Conservation (phyloP, 2,113 vertebrate species). For the Chloropsis cyanopogon region DNA sequence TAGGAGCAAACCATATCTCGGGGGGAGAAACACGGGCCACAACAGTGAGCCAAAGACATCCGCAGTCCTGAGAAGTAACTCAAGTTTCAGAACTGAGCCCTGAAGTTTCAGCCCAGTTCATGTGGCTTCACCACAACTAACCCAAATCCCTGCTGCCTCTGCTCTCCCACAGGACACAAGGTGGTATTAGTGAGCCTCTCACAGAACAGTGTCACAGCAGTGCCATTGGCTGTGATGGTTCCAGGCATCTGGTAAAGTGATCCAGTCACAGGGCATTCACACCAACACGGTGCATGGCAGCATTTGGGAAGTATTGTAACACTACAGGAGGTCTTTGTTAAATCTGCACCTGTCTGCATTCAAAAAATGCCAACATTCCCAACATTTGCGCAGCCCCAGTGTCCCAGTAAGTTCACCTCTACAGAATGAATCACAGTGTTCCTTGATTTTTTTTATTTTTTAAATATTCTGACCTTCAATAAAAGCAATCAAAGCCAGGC, state of each 20-base stretch:
- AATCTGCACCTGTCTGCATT: neutral
- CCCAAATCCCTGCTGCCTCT: neutral
- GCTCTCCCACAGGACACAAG: neutral
- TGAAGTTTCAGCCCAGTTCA: neutral
- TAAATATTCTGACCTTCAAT: neutral
- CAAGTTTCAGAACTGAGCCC: neutral
- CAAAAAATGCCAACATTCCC: neutral
- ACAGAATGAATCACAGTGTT: neutral
- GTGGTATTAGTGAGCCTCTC: neutral
- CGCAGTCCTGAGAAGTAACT: neutral
- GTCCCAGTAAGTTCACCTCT: neutral
- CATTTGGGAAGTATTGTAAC: neutral
- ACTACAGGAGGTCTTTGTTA: neutral
- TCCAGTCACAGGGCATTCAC: neutral
- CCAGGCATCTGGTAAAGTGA: neutral
- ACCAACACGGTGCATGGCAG: fast-evolving
- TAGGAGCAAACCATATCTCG: too few species aligned
- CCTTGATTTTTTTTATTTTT: neutral
- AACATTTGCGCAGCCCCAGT: neutral
- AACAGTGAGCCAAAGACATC: neutral
- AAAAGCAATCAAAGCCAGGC: neutral
- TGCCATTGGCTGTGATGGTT: neutral
- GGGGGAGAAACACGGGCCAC: too few species aligned
- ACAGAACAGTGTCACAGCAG: neutral
- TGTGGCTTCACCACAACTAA: neutral